phyloP scores from a whole-genome alignment of 2,888 invertebrate species.

The Platycheirus rosarum region DNA sequence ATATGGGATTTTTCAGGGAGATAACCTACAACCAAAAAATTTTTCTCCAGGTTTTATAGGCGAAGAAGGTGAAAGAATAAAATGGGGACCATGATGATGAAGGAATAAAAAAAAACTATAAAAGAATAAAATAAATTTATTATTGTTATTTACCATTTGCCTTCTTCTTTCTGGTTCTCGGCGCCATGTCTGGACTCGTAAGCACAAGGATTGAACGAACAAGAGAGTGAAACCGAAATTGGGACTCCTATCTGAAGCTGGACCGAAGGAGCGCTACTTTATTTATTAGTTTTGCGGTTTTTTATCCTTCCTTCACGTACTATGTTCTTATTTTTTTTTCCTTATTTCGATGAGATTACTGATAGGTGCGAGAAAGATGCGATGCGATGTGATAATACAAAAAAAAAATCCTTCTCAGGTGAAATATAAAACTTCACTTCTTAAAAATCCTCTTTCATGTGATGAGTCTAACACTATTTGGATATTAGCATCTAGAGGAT shows the following conservation, averaged over 20 bases:
- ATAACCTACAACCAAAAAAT: slow-evolving; percentile 65
- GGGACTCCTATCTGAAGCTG: slow-evolving; percentile 16
- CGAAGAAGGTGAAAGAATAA: slow-evolving; percentile 56
- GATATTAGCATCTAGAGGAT: too few species aligned
- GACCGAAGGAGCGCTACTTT: slow-evolving; percentile 59
- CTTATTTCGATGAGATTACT: slow-evolving; percentile 56
- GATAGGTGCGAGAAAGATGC: slow-evolving; percentile 57
- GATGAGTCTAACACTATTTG: too few species aligned
- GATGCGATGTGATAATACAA: slow-evolving; percentile 52
- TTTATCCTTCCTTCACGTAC: slow-evolving; percentile 17
- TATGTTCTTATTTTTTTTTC: slow-evolving; percentile 16
- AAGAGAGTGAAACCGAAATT: slow-evolving; percentile 24
- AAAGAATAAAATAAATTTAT: slow-evolving; percentile 77
- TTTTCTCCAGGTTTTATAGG: slow-evolving; percentile 75
- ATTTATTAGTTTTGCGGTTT: slow-evolving; percentile 71
- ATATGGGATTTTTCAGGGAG: slow-evolving; percentile 57
- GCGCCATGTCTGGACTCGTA: slow-evolving; percentile 82
- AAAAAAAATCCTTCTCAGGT: slow-evolving; percentile 37
- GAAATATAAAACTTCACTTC: slow-evolving; percentile 66
- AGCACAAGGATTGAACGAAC: slow-evolving; percentile 65
- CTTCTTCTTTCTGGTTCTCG: slow-evolving; percentile 83
- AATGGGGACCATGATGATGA: slow-evolving; percentile 60
- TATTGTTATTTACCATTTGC: slow-evolving; percentile 83
- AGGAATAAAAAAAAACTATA: slow-evolving; percentile 59
- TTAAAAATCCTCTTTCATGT: slow-evolving; percentile 19